phyloP scores from a whole-genome alignment of 2,113 vertebrate species.

The Nanorana parkeri region DNA sequence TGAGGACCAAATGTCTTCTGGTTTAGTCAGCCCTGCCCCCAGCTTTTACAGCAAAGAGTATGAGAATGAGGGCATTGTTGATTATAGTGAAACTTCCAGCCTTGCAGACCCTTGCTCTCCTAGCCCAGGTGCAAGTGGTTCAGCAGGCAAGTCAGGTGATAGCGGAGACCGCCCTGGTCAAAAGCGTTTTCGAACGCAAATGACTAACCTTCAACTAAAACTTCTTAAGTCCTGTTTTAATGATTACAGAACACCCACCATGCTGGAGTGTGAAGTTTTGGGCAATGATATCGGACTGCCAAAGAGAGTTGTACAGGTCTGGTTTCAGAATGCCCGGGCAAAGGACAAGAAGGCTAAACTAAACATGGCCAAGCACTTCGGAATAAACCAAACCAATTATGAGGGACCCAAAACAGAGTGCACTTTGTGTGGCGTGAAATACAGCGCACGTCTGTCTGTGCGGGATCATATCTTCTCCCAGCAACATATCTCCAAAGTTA shows the following conservation, averaged over 20 bases:
- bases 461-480: slow-evolving; percentile 99
- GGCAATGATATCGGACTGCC: slow-evolving; percentile 99
- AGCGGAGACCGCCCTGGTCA: slow-evolving; percentile 93
- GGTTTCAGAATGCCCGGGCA: slow-evolving; percentile 98
- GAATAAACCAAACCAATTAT: slow-evolving; percentile 97
- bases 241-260: slow-evolving; percentile 98
- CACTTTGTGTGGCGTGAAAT: slow-evolving; percentile 98
- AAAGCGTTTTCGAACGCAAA: slow-evolving; percentile 98
- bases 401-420: slow-evolving; percentile 99
- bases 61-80: slow-evolving; percentile 94
- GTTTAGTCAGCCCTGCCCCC: slow-evolving; percentile 94
- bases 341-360: slow-evolving; percentile 99
- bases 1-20: slow-evolving; percentile 96
- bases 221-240: slow-evolving; percentile 97
- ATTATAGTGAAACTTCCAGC: slow-evolving; percentile 98
- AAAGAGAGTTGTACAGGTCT: slow-evolving; percentile 99
- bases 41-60: slow-evolving; percentile 96
- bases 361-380: slow-evolving; percentile 99
- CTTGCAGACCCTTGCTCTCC: slow-evolving; percentile 96
- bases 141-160: slow-evolving; percentile 89
- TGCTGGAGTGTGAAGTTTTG: slow-evolving; percentile 98
- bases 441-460: slow-evolving; percentile 96
- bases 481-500: slow-evolving; percentile 98
- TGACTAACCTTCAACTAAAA: slow-evolving; percentile 98
- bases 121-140: slow-evolving; percentile 88